Base-by-base conservation (phyloP, 2,888 invertebrate genomes). In the Philopedon plagiatum region DNA sequence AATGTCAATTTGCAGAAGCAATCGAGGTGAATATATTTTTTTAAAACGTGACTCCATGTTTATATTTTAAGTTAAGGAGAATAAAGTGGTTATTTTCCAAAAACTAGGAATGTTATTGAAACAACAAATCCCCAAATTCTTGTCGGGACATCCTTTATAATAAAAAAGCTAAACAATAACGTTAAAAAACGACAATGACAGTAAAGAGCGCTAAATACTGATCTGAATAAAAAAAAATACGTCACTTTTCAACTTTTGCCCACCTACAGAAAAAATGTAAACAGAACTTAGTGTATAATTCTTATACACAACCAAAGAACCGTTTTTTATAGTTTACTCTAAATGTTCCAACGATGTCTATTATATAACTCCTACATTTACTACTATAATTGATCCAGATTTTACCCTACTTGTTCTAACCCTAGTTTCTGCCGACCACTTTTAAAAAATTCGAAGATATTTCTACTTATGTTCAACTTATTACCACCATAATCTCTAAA, bases 381-480 rank as follows among this genome's bases (percentile, higher is more conserved):
- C 29, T 54, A 51, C 15, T 54, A 29, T 54, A 54, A 54, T 54
- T 54, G 51, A 54, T 54, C 51, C 51, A 29, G 23, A 54, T 54
- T 54, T 54, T 29, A 29, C 5, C 51, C 51, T 54, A 54, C 9
- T 29, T 29, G 15, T 26, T 29, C 29, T 54, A 54, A 54, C 29
- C 13, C 51, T 54, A 54, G 29, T 54, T 54, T 54, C 51, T 54
- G 51, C 51, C 51, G 9, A 54, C 29, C 51, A 54, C n/a, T 29
- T 54, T 29, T 15, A 54, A 29, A 49, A 29, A 54, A 54, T 29
- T 54, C 51, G 51, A 26, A 49, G 49, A 49, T 23, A 51, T 23
- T 9, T 19, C 49, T 26, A 26, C 11, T 15, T 11, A 32, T 29
- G 51, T 29, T 9, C 18, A 54, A 54, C 15, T 29, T 54, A 54